Percentiles rank a stretch among this genome's conserved stretches.
Conservation (phyloP, 2,888 invertebrate species). For the Drymonia ruficornis region DNA sequence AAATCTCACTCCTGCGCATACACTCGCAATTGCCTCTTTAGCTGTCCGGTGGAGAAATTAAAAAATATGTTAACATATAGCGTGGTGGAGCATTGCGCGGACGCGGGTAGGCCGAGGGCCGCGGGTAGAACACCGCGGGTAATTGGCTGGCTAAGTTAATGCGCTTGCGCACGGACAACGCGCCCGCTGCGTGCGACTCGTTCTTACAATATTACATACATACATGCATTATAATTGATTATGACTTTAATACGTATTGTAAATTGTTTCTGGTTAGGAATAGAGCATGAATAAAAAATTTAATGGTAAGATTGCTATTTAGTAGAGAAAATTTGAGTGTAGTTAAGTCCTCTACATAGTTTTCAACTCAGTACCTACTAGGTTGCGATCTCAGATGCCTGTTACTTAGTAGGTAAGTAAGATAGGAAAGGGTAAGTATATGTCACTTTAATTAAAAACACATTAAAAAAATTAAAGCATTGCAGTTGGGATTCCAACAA, state of each 20-base stretch:
- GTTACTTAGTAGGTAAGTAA: no score
- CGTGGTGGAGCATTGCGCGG: conserved; percentile 50
- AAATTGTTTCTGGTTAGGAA: conserved; percentile 3
- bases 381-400: no score
- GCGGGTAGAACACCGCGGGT: conserved; percentile 58
- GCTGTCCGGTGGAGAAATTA: conserved; percentile 73
- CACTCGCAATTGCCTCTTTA: conserved; percentile 75
- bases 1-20: conserved; percentile 82
- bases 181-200: conserved; percentile 15
- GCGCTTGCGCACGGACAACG: conserved; percentile 49
- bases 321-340: no score
- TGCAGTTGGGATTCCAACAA: no score
- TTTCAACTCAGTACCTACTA: no score
- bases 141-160: conserved; percentile 72
- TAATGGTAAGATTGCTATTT: no score
- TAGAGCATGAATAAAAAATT: no score
- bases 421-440: no score
- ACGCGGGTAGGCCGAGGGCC: conserved; percentile 20
- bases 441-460: no score
- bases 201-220: conserved; percentile 20
- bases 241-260: conserved; percentile 40
- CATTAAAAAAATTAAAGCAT: no score
- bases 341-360: no score
- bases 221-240: conserved; percentile 36
- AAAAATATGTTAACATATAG: conserved; percentile 82